Percentiles rank a stretch among this genome's conserved stretches.
phyloP scores from a whole-genome alignment of 2,888 invertebrate genomes.

The Chrysodeixis includens region DNA sequence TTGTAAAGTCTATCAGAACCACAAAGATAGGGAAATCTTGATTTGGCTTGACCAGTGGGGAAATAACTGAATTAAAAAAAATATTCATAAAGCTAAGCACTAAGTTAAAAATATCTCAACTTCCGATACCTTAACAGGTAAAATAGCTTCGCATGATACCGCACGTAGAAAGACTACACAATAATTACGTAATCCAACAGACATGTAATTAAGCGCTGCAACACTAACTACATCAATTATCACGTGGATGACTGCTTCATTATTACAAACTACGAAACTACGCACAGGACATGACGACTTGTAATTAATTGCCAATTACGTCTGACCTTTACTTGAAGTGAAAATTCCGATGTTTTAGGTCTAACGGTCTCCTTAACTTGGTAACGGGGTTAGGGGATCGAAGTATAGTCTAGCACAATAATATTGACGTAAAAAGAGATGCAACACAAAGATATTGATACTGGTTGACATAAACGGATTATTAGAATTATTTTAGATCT shows the following conservation, averaged over 20 bases:
- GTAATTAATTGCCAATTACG: slow-evolving; percentile 76
- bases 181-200: slow-evolving; percentile 53
- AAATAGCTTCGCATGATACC: not conserved
- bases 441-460: no score
- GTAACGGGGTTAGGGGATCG: slow-evolving; percentile 13
- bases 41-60: no score
- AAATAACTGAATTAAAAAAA: not conserved
- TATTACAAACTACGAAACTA: slow-evolving; percentile 66
- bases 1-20: no score
- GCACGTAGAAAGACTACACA: slow-evolving; percentile 46
- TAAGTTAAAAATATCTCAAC: slow-evolving; percentile 8
- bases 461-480: no score
- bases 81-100: not conserved
- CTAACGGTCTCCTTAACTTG: slow-evolving; percentile 3
- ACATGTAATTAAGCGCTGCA: slow-evolving; percentile 58
- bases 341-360: slow-evolving; percentile 48
- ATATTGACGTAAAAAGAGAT: not conserved
- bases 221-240: slow-evolving; percentile 66
- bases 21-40: no score
- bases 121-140: slow-evolving; percentile 16
- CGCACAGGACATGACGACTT: slow-evolving; percentile 62
- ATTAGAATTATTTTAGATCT: no score
- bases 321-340: slow-evolving; percentile 63
- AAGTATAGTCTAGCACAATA: not conserved
- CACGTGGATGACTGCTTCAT: slow-evolving; percentile 64